Evolutionary conservation across 2,113 vertebrate species (phyloP), one percentile per base, ranked within the genome.

Genomic region (Crypturellus undulatus): DNA sequence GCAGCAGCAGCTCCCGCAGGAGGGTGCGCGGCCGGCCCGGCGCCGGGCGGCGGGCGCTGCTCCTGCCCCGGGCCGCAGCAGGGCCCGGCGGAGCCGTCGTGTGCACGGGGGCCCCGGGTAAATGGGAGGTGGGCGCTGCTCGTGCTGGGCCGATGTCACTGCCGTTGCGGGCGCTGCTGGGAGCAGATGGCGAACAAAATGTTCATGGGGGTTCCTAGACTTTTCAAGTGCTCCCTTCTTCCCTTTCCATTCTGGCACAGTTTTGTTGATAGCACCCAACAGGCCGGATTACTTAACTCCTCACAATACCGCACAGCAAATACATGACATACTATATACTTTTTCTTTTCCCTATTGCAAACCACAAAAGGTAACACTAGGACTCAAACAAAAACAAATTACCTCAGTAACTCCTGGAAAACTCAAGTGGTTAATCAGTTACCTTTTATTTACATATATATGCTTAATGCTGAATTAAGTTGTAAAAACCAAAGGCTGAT

Each of bases 401-500:
- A 97, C 96, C 95, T 97, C 95, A 96, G 95, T 95, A 97, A 97
- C 96, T 98, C 96, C 96, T 98, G 89, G 88, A 98, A 96, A 96
- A 97, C 90, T 94, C 93, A 82, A 87, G 89, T 97, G 96, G 98
- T 98, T 98, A 98, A 98, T 98, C 97, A 98, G 97, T 98, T 97
- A 98, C 98, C 95, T 98, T 98, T 97, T 97, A 98, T 98, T 98
- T 97, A 98, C 97, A 98, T 97, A 97, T 96, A 97, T 97, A 99
- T 98, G 98, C 98, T 98, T 97, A 98, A 97, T 97, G 97, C 97
- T 97, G 97, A 97, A 97, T 98, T 98, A 97, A 97, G 96, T 70
- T 98, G 97, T 98, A 98, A 98, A 98, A 97, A 96, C 97, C 97
- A 97, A 98, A 96, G 97, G 97, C 98, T 99, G 99, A 99, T 99